Conservation (phyloP, 2,888 invertebrate genomes). For the Dolichopus griseipennis region DNA sequence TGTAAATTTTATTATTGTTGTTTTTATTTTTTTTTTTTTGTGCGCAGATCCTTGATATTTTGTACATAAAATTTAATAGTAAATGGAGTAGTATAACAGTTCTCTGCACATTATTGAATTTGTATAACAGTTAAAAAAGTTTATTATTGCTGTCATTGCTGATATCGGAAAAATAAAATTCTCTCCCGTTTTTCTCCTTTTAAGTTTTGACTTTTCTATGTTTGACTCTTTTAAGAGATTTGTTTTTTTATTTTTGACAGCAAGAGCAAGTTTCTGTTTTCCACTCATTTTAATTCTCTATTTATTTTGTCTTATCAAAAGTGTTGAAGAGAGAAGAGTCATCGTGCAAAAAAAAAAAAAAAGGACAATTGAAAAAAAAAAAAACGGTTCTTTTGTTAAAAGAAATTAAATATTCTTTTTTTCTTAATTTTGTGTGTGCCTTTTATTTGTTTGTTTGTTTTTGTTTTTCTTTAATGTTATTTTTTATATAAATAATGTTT, state of each 20-base stretch:
- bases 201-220: too few species aligned
- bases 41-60: not conserved
- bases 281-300: not conserved
- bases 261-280: not conserved
- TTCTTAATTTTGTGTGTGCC: not conserved
- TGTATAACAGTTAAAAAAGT: too few species aligned
- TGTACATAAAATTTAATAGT: not conserved
- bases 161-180: too few species aligned
- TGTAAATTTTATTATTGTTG: too few species aligned
- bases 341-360: not conserved
- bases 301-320: not conserved
- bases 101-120: too few species aligned
- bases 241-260: too few species aligned
- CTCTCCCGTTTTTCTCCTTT: too few species aligned
- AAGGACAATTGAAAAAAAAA: not conserved
- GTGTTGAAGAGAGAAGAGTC: not conserved
- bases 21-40: not conserved
- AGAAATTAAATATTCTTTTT: not conserved
- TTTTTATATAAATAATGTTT: too few species aligned
- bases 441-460: not conserved
- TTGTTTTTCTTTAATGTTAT: not conserved
- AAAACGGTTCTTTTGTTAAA: not conserved
- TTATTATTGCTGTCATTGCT: too few species aligned
- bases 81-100: too few species aligned
- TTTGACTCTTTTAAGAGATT: too few species aligned